phyloP scores from a whole-genome alignment of 1,140 invertebrate species.

The Doryteuthis pealeii region DNA sequence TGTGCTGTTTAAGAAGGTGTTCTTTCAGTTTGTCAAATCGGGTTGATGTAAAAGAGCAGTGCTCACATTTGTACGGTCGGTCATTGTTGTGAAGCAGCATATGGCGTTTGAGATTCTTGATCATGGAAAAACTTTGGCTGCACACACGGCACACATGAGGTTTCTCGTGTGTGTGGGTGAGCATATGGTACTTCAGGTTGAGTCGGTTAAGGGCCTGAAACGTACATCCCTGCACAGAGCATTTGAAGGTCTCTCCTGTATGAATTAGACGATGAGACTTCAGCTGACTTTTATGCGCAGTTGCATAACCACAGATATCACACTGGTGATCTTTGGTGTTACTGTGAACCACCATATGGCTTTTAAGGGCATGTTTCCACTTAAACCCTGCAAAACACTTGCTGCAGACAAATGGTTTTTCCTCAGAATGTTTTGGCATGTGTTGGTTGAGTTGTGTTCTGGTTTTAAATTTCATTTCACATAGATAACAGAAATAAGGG shows the following conservation, averaged over 20 bases:
- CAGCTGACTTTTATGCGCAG: constrained; percentile 66
- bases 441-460: constrained; percentile 63
- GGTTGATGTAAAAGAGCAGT: constrained; percentile 63
- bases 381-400: constrained; percentile 67
- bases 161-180: constrained; percentile 66
- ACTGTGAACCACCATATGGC: constrained; percentile 64
- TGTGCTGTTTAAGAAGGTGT: constrained; percentile 56
- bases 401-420: constrained; percentile 65
- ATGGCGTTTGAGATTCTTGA: constrained; percentile 52
- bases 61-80: constrained; percentile 44
- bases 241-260: constrained; percentile 64
- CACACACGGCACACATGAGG: constrained; percentile 70
- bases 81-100: constrained; percentile 47
- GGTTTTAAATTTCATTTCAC: constrained; percentile 63
- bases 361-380: constrained; percentile 65
- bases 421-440: constrained; percentile 64
- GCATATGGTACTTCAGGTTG: constrained; percentile 59
- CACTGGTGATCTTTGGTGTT: constrained; percentile 65
- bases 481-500: constrained; percentile 65
- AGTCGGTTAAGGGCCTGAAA: constrained; percentile 61
- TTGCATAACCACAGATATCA: constrained; percentile 65
- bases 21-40: constrained; percentile 66
- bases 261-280: constrained; percentile 66
- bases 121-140: constrained; percentile 59
- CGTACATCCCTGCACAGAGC: constrained; percentile 61